Evolutionary conservation across 2,888 invertebrate species (phyloP), one percentile per base, ranked within the genome.

Genomic region (Epicampocera succincta): DNA sequence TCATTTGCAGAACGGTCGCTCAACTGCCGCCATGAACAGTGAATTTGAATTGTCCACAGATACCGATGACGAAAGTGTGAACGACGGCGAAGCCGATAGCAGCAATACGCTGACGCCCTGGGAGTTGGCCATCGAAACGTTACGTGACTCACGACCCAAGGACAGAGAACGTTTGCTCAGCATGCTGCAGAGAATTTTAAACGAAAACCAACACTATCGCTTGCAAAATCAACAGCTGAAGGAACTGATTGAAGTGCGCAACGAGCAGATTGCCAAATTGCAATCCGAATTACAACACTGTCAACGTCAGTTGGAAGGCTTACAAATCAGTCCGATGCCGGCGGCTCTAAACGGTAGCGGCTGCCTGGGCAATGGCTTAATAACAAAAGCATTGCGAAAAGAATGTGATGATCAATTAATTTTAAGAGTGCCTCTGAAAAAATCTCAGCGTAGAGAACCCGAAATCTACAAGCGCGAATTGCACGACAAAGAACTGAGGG

Each of bases 41-140:
- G 95, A 96, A 87, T 94, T 94, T 81, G 94, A 94, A 86, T 88
- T 94, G 76, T 93, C 94, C 6, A 95, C 95, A 1, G 96, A 96
- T 87, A 95, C 95, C 6, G 94, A 95, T 86, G 94, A 96, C 61
- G 94, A 96, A 78, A 92, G 92, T 75, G 87, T 88, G 80, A 85
- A 91, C 25, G 89, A 89, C 50, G 91, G 91, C 2, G 91, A 91
- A 81, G 89, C 90, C 11, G 91, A 91, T 72, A 91, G 90, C 86
- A 91, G 91, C 80, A 90, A 91, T 84, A 88, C 89, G 85, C 82
- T 89, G 83, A 88, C 89, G 52, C 90, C 90, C 2, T 90, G 89
- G 89, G 91, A 91, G 76, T 84, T 89, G 86, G 91, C 90, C 0
- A 88, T 89, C 38, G 91, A 91, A 40, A 89, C 90, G 19, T 65